Conservation (phyloP, 2,888 invertebrate genomes). For the Selenia dentaria region DNA sequence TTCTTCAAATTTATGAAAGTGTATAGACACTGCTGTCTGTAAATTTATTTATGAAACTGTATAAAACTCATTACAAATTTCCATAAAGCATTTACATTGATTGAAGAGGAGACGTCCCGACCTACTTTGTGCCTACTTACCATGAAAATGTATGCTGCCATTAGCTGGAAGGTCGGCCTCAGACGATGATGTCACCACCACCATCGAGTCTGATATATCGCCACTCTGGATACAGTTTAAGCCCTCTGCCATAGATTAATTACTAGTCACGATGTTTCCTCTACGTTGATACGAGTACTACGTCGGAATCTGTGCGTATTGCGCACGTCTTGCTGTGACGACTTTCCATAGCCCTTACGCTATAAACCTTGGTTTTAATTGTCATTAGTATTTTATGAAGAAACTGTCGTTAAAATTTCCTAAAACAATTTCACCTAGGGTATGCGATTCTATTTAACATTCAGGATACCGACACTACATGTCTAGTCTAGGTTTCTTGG, state of each 20-base stretch:
- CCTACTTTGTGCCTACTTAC: slow-evolving; percentile 54
- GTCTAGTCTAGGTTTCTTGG: too few species aligned
- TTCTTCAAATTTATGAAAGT: slow-evolving; percentile 14
- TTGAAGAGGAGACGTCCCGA: slow-evolving; percentile 59
- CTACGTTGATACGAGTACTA: neutral
- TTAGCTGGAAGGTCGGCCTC: slow-evolving; percentile 68
- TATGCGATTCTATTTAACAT: too few species aligned
- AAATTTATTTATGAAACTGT: slow-evolving; percentile 26
- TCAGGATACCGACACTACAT: too few species aligned
- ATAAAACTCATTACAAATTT: slow-evolving; percentile 37
- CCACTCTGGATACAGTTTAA: slow-evolving; percentile 58
- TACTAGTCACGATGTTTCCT: neutral
- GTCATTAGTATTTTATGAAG: too few species aligned
- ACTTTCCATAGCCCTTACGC: neutral
- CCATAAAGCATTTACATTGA: slow-evolving; percentile 60
- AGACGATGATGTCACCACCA: slow-evolving; percentile 77
- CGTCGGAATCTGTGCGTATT: slow-evolving; percentile 1
- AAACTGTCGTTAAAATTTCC: neutral
- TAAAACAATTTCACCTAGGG: too few species aligned
- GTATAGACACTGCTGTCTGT: slow-evolving; percentile 8
- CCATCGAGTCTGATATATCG: slow-evolving; percentile 68
- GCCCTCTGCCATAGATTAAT: slow-evolving; percentile 33
- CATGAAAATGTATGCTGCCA: slow-evolving; percentile 66
- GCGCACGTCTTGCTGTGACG: neutral
- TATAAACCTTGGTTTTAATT: slow-evolving; percentile 3